Evolutionary conservation across 2,797 vertebrate genomes (phyloP).

Genomic region (Falco concolor): DNA sequence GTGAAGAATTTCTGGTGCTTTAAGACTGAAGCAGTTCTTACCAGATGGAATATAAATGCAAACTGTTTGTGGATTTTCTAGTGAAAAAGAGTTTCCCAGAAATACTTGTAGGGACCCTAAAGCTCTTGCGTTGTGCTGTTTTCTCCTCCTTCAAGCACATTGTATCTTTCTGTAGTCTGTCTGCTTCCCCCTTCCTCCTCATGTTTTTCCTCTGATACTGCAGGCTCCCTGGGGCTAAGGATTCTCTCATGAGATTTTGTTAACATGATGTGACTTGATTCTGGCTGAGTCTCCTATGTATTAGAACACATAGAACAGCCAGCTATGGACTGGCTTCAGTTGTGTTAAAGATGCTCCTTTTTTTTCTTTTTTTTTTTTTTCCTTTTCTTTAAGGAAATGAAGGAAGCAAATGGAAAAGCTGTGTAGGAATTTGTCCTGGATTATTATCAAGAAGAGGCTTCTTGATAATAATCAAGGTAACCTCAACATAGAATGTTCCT

Average conservation of each 20-base stretch:
- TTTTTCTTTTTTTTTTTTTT: too few species aligned
- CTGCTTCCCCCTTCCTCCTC: background rate
- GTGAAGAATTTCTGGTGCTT: background rate
- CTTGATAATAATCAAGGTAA: too few species aligned
- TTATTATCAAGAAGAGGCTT: conserved; percentile 71
- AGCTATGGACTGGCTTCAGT: background rate
- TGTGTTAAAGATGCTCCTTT: background rate
- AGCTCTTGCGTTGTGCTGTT: background rate
- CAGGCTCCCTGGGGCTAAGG: background rate
- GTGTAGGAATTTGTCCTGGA: conserved; percentile 73
- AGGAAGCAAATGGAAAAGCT: conserved; percentile 66
- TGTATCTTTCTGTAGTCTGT: background rate
- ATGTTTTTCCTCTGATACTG: background rate
- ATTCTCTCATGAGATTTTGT: background rate
- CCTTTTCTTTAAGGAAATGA: conserved; percentile 1
- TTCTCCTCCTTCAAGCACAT: background rate
- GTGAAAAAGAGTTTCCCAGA: background rate
- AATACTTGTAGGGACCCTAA: background rate
- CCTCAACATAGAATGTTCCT: conserved; percentile 75
- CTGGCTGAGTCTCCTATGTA: background rate
- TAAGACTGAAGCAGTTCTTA: background rate
- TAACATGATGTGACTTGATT: background rate
- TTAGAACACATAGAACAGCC: background rate
- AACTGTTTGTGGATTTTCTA: background rate
- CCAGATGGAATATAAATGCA: background rate